Conservation (phyloP, 2,888 invertebrate species). For the Brenthis ino region DNA sequence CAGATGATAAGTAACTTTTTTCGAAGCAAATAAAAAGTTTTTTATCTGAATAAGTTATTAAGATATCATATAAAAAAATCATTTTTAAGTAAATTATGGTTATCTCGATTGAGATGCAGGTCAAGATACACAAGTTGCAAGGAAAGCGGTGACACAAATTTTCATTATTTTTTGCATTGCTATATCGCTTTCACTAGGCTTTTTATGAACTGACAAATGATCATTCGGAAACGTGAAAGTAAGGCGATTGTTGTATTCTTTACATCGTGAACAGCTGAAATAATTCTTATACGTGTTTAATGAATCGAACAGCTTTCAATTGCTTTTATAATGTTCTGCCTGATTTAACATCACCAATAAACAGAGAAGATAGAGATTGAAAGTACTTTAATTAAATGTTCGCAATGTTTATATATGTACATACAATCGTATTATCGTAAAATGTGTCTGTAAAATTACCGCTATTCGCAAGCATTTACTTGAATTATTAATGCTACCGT, state of each 20-base stretch:
- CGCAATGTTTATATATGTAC: slow-evolving; percentile 5
- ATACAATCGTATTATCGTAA: slow-evolving; percentile 26
- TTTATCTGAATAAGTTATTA: slow-evolving; percentile 12
- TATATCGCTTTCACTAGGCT: slow-evolving; percentile 78
- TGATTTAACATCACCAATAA: slow-evolving; percentile 50
- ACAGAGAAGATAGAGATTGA: slow-evolving; percentile 48
- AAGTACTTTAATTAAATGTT: slow-evolving; percentile 15
- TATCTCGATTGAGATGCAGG: slow-evolving; percentile 53
- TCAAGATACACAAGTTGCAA: slow-evolving; percentile 66
- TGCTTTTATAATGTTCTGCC: slow-evolving; percentile 53
- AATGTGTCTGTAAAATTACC: slow-evolving; percentile 32
- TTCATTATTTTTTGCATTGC: slow-evolving; percentile 76
- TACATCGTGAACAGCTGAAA: slow-evolving; percentile 50
- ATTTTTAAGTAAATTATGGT: slow-evolving; percentile 31
- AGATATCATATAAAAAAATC: slow-evolving; percentile 1
- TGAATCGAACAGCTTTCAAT: slow-evolving; percentile 59
- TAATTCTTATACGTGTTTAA: slow-evolving; percentile 59
- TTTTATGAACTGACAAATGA: slow-evolving; percentile 71
- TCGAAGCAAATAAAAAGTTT: slow-evolving; percentile 1
- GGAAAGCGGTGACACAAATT: slow-evolving; percentile 79
- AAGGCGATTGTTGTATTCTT: slow-evolving; percentile 63
- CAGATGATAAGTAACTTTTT: slow-evolving; percentile 3
- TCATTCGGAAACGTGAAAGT: slow-evolving; percentile 77
- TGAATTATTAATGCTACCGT: slow-evolving; percentile 43
- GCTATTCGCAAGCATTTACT: slow-evolving; percentile 29